Conservation (phyloP, 2,888 invertebrate species). For the Acrobasis consociella region DNA sequence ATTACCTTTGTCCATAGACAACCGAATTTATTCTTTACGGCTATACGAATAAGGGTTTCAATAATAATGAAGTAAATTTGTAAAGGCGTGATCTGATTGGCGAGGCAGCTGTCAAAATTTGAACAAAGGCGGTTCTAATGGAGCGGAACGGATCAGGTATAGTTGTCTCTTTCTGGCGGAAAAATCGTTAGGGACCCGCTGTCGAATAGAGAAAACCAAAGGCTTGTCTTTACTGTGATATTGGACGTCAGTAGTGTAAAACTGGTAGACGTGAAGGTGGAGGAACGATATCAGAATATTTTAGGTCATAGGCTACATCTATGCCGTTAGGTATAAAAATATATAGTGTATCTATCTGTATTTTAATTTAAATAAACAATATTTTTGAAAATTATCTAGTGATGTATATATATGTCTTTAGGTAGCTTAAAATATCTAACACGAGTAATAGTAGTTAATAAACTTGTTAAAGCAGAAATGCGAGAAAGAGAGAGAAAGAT, state of each 20-base stretch:
- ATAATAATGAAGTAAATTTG: slow-evolving; percentile 19
- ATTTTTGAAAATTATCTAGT: too few relatives aligned
- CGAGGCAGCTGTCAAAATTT: slow-evolving; percentile 67
- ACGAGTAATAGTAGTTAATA: too few relatives aligned
- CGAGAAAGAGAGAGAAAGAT: too few relatives aligned
- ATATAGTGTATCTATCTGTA: too few relatives aligned
- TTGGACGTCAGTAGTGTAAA: too few relatives aligned
- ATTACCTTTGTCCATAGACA: neutral
- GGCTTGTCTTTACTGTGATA: too few relatives aligned
- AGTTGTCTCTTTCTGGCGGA: slow-evolving; percentile 56
- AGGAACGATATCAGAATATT: neutral
- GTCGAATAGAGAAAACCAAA: slow-evolving; percentile 13
- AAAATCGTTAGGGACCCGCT: slow-evolving; percentile 37
- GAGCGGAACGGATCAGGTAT: slow-evolving; percentile 54
- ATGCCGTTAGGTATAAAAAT: too few relatives aligned
- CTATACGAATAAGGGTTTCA: neutral
- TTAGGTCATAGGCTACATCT: neutral
- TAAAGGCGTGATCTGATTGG: slow-evolving; percentile 53
- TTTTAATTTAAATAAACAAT: too few relatives aligned
- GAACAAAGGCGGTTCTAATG: slow-evolving; percentile 67
- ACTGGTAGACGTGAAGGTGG: neutral
- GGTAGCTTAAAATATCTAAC: too few relatives aligned
- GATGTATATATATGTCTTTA: too few relatives aligned
- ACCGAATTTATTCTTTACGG: slow-evolving; percentile 19
- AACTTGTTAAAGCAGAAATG: too few relatives aligned